Evolutionary conservation across 2,888 invertebrate species (phyloP).

Genomic region (Phengaris arion): DNA sequence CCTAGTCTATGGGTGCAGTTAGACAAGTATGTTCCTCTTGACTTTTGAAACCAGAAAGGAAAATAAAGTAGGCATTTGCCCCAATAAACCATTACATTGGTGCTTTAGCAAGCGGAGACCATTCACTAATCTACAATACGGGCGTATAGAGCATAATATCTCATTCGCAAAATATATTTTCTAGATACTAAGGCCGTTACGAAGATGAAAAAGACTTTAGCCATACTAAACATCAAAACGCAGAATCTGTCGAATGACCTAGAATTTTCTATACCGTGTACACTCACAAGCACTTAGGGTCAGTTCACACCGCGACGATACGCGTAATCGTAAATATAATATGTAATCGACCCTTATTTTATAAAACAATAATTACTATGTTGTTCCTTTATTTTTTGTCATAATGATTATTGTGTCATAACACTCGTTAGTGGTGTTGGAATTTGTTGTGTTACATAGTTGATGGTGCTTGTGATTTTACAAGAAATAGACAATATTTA

Average conservation of each 20-base stretch:
- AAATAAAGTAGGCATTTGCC: too few species aligned
- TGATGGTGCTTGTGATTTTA: background rate
- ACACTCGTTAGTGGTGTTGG: too few species aligned
- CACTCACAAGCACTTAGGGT: background rate
- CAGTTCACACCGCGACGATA: too few species aligned
- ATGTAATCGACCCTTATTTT: too few species aligned
- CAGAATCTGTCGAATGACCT: background rate
- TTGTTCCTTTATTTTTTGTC: too few species aligned
- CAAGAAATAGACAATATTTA: background rate
- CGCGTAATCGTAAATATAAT: too few species aligned
- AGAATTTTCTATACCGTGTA: background rate
- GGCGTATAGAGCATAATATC: background rate
- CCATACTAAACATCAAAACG: background rate
- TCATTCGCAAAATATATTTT: background rate
- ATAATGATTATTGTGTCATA: too few species aligned
- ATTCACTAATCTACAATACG: background rate
- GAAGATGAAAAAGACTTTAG: too few species aligned
- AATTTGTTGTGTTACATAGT: background rate
- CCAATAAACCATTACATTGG: background rate
- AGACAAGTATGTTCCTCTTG: too few species aligned
- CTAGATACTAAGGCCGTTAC: background rate
- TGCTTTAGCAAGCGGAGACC: background rate
- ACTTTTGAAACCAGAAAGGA: too few species aligned
- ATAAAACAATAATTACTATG: too few species aligned
- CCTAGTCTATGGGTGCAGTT: too few species aligned